Evolutionary conservation across 2,888 invertebrate species (phyloP), one percentile per base, ranked within the genome.

Genomic region (Arenicola marina): DNA sequence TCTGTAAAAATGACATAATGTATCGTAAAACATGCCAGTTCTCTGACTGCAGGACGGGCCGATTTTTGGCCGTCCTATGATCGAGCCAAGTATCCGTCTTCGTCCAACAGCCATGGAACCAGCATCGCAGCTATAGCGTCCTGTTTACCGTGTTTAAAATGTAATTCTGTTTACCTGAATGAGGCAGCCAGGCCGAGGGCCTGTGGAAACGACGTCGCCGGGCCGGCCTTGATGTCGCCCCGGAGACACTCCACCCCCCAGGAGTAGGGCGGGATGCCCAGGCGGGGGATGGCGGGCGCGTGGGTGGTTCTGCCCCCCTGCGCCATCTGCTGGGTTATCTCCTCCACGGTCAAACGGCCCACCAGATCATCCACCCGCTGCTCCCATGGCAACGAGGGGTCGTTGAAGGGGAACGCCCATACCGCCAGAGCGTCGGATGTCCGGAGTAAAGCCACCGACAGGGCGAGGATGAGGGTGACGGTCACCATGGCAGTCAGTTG

Each of bases 221-320:
- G 63, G 2, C 78, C 79, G 1, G 78, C 75, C 7, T 64, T 51
- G 1, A 74, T 78, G 43, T 76, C 78, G 2, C 80, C 80, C 11
- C 77, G 63, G n/a, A 79, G 67, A 70, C 81, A 81, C 62, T 81
- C 81, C 2, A 78, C 75, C 57, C 76, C 75, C 78, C 78, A 81
- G 24, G 73, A 70, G 61, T 78, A 79, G 0, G 78, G 77, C n/a
- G 67, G 66, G 26, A 81, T 73, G 18, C 76, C 75, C n/a, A 80
- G 71, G 26, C 78, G 68, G 0, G 66, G 53, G 33, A 80, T 76
- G 4, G 75, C 71, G 26, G 79, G 78, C 11, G 79, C 76, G 1
- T 76, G 76, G 4, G 56, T 62, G 4, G 55, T 38, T 1, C 62
- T 46, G 24, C 64, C 61, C 18, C 60, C 70, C 4, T 57, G 28